phyloP scores from a whole-genome alignment of 2,797 vertebrate species.

The Heterohyrax brucei region DNA sequence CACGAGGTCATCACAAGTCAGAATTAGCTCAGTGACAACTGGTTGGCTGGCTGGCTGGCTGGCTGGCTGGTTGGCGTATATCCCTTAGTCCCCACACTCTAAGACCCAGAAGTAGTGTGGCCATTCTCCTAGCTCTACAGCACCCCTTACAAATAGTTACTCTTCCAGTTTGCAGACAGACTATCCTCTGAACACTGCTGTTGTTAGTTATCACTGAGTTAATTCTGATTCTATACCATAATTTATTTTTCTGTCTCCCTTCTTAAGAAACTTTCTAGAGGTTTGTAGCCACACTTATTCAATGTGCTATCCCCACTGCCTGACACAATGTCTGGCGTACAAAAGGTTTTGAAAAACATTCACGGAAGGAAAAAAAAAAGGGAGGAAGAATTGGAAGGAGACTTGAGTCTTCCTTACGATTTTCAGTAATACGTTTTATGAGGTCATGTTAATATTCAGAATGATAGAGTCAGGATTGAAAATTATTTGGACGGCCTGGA shows the following conservation, averaged over 20 bases:
- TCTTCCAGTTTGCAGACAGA: background rate
- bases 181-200: background rate
- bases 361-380: conserved; percentile 29
- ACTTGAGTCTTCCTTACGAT: background rate
- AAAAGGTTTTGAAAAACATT: background rate
- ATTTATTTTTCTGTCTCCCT: conserved; percentile 9
- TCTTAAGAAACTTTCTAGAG: background rate
- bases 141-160: background rate
- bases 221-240: background rate
- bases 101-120: background rate
- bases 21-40: too few species aligned
- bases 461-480: conserved; percentile 12
- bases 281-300: background rate
- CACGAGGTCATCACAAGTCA: too few species aligned
- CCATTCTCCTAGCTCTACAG: background rate
- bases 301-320: background rate
- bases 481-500: conserved; percentile 23
- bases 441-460: background rate
- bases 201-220: too few species aligned
- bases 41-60: too few species aligned
- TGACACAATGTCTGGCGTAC: background rate
- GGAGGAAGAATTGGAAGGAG: background rate
- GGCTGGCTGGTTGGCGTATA: too few species aligned
- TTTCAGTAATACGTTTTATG: background rate
- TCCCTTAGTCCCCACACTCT: accelerated